phyloP scores from a whole-genome alignment of 2,888 invertebrate genomes.

The Sarcophaga subvicina region DNA sequence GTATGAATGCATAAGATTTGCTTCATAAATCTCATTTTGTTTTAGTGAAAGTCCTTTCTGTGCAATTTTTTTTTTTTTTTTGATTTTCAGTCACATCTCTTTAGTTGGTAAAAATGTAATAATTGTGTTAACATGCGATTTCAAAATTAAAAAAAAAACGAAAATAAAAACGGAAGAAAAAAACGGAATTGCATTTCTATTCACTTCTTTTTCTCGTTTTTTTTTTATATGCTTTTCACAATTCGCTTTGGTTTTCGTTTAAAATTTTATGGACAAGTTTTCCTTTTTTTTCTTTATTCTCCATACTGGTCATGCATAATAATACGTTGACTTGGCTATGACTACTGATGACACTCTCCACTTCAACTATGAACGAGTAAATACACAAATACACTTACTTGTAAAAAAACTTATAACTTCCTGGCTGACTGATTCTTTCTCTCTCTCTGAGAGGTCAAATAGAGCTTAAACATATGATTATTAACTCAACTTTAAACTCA shows the following conservation, averaged over 20 bases:
- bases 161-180: constrained; percentile 20
- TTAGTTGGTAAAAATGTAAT: constrained; percentile 55
- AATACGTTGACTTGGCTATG: constrained; percentile 60
- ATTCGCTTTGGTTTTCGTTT: constrained; percentile 55
- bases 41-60: constrained; percentile 40
- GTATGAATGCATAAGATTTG: constrained; percentile 42
- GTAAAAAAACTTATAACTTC: background rate
- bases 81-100: constrained; percentile 60
- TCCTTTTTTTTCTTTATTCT: constrained; percentile 21
- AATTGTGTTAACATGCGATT: constrained; percentile 68
- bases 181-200: constrained; percentile 63
- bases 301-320: constrained; percentile 62
- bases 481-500: constrained; percentile 54
- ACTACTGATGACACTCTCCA: background rate
- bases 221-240: constrained; percentile 70
- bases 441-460: constrained; percentile 60
- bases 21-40: constrained; percentile 51
- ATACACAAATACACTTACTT: background rate
- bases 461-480: constrained; percentile 67
- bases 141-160: constrained; percentile 66
- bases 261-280: constrained; percentile 44
- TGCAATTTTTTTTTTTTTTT: constrained; percentile 3
- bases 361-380: background rate
- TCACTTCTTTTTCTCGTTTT: background rate
- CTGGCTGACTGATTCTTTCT: constrained; percentile 25